Evolutionary conservation across 2,113 vertebrate species (phyloP).

Genomic region (Corvus moneduloides): DNA sequence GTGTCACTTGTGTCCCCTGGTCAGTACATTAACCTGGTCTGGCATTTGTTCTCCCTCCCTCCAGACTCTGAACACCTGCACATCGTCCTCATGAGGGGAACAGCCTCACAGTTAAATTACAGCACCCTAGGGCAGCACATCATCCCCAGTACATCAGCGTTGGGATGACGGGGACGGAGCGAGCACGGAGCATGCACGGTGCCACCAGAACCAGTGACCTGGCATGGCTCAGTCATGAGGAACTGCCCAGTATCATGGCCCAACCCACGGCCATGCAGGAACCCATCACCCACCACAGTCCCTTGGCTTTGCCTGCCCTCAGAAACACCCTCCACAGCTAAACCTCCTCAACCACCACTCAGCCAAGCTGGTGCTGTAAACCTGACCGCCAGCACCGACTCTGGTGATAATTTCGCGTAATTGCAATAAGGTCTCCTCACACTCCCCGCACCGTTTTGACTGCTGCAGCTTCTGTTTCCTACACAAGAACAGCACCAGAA

Average conservation of each 20-base stretch:
- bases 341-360: background rate
- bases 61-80: rapidly evolving
- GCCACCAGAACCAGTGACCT: background rate
- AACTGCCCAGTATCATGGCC: background rate
- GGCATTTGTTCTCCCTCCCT: background rate
- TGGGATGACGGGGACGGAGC: background rate
- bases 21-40: background rate
- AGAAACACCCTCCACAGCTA: background rate
- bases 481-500: background rate
- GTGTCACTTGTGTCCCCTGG: rapidly evolving
- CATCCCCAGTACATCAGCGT: rapidly evolving
- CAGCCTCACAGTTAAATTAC: rapidly evolving
- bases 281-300: background rate
- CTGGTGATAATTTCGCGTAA: background rate
- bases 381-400: no score
- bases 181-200: rapidly evolving
- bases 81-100: rapidly evolving
- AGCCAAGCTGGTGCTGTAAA: background rate
- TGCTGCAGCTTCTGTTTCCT: background rate
- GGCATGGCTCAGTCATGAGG: rapidly evolving
- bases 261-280: background rate
- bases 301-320: background rate
- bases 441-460: background rate
- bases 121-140: background rate
- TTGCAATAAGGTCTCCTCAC: rapidly evolving